Evolutionary conservation across 2,797 vertebrate species (phyloP).

Genomic region (Cryptoblepharus egeriae): DNA sequence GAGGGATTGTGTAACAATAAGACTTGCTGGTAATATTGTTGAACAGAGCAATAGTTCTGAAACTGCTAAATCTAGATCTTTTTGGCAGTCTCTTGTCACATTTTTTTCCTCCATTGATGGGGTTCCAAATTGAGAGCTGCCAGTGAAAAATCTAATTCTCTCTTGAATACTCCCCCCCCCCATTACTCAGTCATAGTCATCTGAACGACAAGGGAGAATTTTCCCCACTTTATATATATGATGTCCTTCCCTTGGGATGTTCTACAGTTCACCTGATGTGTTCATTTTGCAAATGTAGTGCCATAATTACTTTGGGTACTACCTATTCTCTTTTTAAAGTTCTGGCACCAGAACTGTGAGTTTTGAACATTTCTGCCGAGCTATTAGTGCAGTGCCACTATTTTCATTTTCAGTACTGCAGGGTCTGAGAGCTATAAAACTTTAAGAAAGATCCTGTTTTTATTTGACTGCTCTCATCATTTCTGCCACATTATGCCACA

Average conservation of each 20-base stretch:
- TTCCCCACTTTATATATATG: neutral
- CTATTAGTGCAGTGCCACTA: neutral
- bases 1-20: slow-evolving; percentile 59
- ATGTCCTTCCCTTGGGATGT: slow-evolving; percentile 7
- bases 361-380: slow-evolving; percentile 19
- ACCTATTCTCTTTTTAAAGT: neutral
- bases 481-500: neutral
- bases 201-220: slow-evolving; percentile 13
- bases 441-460: neutral
- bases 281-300: neutral
- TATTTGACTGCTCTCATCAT: neutral
- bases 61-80: slow-evolving; percentile 31
- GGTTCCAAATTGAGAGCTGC: slow-evolving; percentile 45
- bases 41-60: slow-evolving; percentile 17
- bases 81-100: slow-evolving; percentile 55
- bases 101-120: slow-evolving; percentile 27
- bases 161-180: slow-evolving; percentile 39
- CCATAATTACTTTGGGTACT: neutral
- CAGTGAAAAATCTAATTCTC: slow-evolving; percentile 23
- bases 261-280: neutral
- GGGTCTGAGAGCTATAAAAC: neutral
- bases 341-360: neutral
- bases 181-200: slow-evolving; percentile 52
- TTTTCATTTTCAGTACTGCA: neutral
- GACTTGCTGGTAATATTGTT: slow-evolving; percentile 41